These are phyloP conservation scores for Gulo gulo DNA, from an alignment of 2,113 vertebrate species.

Conservation along the genomic window DNA sequence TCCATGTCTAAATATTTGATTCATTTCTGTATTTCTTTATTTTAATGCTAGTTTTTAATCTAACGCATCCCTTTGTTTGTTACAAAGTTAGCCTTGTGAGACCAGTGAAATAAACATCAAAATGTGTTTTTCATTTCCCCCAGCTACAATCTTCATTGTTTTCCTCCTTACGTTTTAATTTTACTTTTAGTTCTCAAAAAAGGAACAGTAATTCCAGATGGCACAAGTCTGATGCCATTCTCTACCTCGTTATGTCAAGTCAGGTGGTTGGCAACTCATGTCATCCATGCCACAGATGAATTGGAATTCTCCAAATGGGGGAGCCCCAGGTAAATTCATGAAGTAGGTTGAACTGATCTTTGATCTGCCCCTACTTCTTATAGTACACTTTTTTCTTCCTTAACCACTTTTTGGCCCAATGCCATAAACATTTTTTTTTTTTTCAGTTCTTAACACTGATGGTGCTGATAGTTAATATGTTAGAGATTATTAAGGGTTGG, in stretches of 20 bases:
- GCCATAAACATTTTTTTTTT: not conserved
- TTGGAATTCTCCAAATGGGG: not conserved
- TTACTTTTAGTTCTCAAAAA: constrained; percentile 47
- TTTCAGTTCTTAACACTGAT: not conserved
- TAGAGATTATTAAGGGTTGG: not conserved
- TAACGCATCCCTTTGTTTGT: constrained; percentile 56
- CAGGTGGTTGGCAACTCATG: not conserved
- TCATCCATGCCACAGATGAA: not conserved
- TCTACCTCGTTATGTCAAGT: constrained; percentile 22
- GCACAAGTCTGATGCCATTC: not conserved
- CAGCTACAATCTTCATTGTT: constrained; percentile 55
- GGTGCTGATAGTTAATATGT: not conserved
- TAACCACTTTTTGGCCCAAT: not conserved
- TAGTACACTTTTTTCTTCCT: not conserved
- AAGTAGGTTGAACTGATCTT: not conserved
- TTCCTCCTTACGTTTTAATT: constrained; percentile 44
- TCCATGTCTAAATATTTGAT: constrained; percentile 61
- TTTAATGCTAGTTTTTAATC: constrained; percentile 63
- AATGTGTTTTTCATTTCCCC: constrained; percentile 63
- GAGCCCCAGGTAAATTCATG: not conserved
- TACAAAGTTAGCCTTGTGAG: constrained; percentile 40
- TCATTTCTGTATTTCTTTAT: constrained; percentile 62
- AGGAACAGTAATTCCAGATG: constrained; percentile 44
- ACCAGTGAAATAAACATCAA: constrained; percentile 54
- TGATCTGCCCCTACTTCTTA: not conserved